A percentile compares a stretch with the other conserved stretches of the same genome.
These are phyloP conservation scores for Lithophane leautieri DNA, from an alignment of 2,888 invertebrate genomes.

Conservation along the genomic window DNA sequence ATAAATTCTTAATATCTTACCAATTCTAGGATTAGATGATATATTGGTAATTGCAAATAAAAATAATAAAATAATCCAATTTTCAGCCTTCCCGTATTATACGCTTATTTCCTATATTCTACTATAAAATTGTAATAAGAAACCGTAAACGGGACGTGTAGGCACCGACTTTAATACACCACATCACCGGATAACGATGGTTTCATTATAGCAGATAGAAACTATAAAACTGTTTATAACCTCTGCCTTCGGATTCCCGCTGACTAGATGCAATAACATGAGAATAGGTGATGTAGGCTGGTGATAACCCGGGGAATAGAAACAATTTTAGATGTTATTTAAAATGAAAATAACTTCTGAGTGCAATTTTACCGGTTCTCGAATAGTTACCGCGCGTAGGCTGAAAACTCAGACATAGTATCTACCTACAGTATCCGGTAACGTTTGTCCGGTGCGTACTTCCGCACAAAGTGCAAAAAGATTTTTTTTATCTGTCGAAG, in stretches of 20 bases:
- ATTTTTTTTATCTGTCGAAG: no score
- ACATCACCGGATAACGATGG: constrained; percentile 53
- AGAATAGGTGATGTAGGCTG: constrained; percentile 5
- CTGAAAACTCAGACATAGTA: no score
- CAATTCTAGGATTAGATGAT: neutral
- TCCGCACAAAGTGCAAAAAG: neutral
- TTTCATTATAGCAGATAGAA: constrained; percentile 61
- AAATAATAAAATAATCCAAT: constrained; percentile 40
- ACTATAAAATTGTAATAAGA: constrained; percentile 57
- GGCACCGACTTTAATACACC: constrained; percentile 47
- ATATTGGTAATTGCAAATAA: neutral
- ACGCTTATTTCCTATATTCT: constrained; percentile 35
- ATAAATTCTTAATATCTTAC: neutral
- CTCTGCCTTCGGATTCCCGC: constrained; percentile 46
- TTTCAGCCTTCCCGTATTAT: constrained; percentile 31
- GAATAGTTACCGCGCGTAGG: neutral
- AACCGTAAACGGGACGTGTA: constrained; percentile 48
- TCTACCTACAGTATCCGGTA: no score
- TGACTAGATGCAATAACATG: constrained; percentile 36
- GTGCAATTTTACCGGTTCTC: neutral
- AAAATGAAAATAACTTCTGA: neutral
- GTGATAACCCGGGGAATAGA: neutral
- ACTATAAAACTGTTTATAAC: constrained; percentile 66
- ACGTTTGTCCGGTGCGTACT: neutral
- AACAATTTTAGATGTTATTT: neutral